phyloP scores from a whole-genome alignment of 2,888 invertebrate genomes.

The Phortica magna region DNA sequence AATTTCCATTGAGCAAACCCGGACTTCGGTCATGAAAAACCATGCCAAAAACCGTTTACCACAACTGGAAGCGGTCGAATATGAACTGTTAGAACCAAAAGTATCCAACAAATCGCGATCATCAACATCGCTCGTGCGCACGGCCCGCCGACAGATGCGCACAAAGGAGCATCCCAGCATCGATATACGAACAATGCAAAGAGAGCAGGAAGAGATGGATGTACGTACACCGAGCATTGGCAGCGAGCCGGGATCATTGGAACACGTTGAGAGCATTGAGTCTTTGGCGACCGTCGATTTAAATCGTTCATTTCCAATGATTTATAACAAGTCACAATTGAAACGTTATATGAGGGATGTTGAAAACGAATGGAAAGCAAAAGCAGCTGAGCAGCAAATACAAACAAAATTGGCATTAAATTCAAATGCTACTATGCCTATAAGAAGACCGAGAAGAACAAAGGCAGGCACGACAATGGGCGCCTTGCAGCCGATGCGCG shows the following conservation, averaged over 20 bases:
- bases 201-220: slow-evolving; percentile 25
- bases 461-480: slow-evolving; percentile 44
- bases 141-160: slow-evolving; percentile 54
- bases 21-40: not conserved
- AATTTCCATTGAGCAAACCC: slow-evolving; percentile 8
- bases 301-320: not conserved
- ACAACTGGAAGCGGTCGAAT: slow-evolving; percentile 52
- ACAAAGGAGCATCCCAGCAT: slow-evolving; percentile 50
- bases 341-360: not conserved
- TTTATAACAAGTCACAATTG: slow-evolving; percentile 17
- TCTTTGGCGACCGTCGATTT: not conserved
- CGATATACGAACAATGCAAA: slow-evolving; percentile 33
- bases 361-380: not conserved
- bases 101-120: slow-evolving; percentile 43
- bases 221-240: not conserved
- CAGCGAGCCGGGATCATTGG: not conserved
- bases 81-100: slow-evolving; percentile 8
- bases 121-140: slow-evolving; percentile 53
- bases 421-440: slow-evolving; percentile 51
- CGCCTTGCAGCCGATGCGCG: slow-evolving; percentile 45
- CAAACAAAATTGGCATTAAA: slow-evolving; percentile 54
- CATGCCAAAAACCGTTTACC: slow-evolving; percentile 44
- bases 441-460: slow-evolving; percentile 51
- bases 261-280: not conserved
- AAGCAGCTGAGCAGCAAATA: slow-evolving; percentile 43